phyloP scores from a whole-genome alignment of 2,797 vertebrate species.

The Anguilla anguilla region DNA sequence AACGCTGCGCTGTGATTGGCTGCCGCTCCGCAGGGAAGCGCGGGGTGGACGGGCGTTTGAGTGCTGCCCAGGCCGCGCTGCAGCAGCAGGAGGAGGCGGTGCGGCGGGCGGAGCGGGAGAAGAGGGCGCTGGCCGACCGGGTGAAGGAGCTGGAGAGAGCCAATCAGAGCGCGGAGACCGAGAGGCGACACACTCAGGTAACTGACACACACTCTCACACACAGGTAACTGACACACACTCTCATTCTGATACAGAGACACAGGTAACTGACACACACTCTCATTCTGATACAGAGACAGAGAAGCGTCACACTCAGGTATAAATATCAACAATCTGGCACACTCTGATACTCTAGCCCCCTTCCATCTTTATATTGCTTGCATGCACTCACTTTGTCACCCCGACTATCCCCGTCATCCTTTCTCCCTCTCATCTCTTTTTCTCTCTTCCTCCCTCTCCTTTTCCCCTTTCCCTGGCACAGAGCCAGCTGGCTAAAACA shows the following conservation, averaged over 20 bases:
- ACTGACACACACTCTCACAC: background rate
- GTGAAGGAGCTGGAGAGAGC: constrained; percentile 77
- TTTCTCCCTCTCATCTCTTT: background rate
- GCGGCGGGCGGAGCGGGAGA: constrained; percentile 77
- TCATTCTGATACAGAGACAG: too few species aligned
- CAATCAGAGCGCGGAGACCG: constrained; percentile 66
- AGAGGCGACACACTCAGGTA: constrained; percentile 81
- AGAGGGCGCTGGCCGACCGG: constrained; percentile 71
- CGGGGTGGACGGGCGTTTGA: constrained; percentile 71
- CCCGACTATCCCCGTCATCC: background rate
- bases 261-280: too few species aligned
- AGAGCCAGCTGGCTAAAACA: constrained; percentile 3
- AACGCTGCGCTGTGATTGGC: background rate
- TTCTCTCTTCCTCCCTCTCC: background rate
- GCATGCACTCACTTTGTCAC: background rate
- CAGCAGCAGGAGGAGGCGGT: constrained; percentile 81
- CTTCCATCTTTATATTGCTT: background rate
- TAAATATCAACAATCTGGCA: background rate
- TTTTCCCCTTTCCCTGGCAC: constrained; percentile 9
- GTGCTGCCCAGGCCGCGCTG: constrained; percentile 73
- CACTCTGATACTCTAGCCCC: background rate
- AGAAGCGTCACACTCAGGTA: background rate
- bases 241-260: constrained; percentile 1
- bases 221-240: background rate
- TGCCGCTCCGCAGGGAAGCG: constrained; percentile 68